A percentile compares a stretch with the other conserved stretches of the same genome.
These are phyloP conservation scores for Notarius lentiginosus DNA, from an alignment of 2,113 vertebrate species.

Conservation along the genomic window DNA sequence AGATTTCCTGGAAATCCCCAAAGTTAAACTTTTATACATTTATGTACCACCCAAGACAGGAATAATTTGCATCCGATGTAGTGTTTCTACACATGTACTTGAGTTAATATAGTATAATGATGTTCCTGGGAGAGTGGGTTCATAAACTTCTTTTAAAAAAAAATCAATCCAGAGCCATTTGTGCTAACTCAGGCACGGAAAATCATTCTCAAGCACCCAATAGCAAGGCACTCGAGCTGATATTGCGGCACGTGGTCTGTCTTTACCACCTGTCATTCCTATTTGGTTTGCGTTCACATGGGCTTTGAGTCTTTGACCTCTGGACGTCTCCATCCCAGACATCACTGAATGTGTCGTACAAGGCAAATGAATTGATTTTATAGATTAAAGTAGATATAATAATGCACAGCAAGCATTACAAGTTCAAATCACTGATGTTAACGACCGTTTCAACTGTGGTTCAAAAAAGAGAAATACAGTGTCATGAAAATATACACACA, in stretches of 20 bases:
- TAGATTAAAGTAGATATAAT: neutral
- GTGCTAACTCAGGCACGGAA: neutral
- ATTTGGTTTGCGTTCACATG: slow-evolving; percentile 42
- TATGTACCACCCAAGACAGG: slow-evolving; percentile 3
- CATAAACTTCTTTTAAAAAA: neutral
- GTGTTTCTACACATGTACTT: neutral
- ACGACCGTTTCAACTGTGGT: neutral
- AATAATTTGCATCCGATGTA: neutral
- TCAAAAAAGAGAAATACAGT: neutral
- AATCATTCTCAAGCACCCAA: neutral
- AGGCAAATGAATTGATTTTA: neutral
- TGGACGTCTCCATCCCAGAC: slow-evolving; percentile 50
- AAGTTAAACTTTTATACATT: slow-evolving; percentile 17
- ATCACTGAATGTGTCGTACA: slow-evolving; percentile 43
- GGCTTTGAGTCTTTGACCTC: slow-evolving; percentile 51
- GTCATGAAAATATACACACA: no score
- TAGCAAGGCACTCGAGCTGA: neutral
- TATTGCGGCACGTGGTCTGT: neutral
- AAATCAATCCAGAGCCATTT: neutral
- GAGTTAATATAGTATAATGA: neutral
- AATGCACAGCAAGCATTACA: neutral
- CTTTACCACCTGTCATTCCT: slow-evolving; percentile 52
- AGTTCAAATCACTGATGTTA: neutral
- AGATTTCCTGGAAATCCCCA: slow-evolving; percentile 22
- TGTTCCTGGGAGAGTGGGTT: neutral